phyloP scores from a whole-genome alignment of 2,888 invertebrate species.

The Octodonta nipae region DNA sequence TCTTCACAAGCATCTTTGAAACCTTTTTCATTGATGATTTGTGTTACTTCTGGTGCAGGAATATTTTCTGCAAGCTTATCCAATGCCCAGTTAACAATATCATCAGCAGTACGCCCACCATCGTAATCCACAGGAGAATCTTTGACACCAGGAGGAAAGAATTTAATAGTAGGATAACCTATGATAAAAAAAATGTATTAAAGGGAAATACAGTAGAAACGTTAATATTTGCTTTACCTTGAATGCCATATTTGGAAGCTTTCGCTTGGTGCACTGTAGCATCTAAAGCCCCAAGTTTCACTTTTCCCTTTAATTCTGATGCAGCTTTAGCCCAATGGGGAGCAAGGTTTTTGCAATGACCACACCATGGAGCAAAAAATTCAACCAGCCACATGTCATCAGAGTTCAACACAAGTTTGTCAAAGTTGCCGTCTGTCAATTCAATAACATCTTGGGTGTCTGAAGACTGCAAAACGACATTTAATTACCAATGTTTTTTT shows the following conservation, averaged over 20 bases:
- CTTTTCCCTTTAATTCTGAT: conserved; percentile 86
- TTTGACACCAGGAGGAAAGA: conserved; percentile 68
- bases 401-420: conserved; percentile 76
- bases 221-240: no score
- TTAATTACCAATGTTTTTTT: neutral
- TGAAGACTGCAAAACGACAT: conserved; percentile 26
- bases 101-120: conserved; percentile 78
- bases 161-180: conserved; percentile 95
- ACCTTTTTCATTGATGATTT: conserved; percentile 42
- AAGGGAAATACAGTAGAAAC: neutral
- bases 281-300: conserved; percentile 89
- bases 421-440: conserved; percentile 91
- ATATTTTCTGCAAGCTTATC: conserved; percentile 78
- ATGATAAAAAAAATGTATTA: neutral
- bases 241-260: conserved; percentile 72
- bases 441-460: conserved; percentile 63
- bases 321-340: conserved; percentile 96
- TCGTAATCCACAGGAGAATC: conserved; percentile 72
- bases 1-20: conserved; percentile 69
- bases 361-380: conserved; percentile 95
- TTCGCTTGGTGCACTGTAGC: conserved; percentile 80
- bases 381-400: conserved; percentile 96
- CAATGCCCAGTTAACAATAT: conserved; percentile 81
- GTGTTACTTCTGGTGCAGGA: conserved; percentile 72
- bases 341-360: conserved; percentile 90